A percentile compares a stretch with the other conserved stretches of the same genome.
Conservation (phyloP, 2,797 vertebrate species). For the Parauchenoglanis ngamensis region DNA sequence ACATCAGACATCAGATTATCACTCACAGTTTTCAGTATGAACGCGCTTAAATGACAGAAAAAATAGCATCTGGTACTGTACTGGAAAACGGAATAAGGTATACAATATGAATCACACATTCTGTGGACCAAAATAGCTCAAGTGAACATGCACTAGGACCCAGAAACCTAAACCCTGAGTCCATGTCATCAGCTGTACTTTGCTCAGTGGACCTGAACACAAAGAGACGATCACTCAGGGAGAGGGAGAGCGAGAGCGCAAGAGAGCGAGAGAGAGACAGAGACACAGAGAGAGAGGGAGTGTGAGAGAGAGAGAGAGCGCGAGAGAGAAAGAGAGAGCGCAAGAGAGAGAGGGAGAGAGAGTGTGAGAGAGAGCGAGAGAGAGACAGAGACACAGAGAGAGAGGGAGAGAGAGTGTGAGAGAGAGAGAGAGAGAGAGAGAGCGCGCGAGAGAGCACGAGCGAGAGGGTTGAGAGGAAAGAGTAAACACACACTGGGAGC, state of each 20-base stretch:
- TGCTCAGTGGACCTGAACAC: constrained; percentile 60
- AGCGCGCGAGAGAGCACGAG: not conserved
- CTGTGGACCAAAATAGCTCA: not conserved
- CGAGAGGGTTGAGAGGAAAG: constrained; percentile 46
- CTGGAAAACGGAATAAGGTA: not conserved
- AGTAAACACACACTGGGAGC: constrained; percentile 51
- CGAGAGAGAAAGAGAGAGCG: no score
- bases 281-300: no score
- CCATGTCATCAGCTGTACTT: constrained; percentile 63
- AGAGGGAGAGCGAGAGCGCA: not conserved
- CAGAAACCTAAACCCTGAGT: constrained; percentile 44
- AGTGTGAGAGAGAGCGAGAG: no score
- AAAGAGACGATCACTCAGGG: constrained; percentile 53
- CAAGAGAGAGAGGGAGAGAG: no score
- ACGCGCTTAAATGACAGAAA: not conserved
- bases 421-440: not conserved
- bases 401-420: no score
- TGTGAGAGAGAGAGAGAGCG: no score
- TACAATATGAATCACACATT: not conserved
- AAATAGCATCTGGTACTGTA: not conserved
- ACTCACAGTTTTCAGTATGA: not conserved
- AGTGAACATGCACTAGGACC: constrained; percentile 47
- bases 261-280: no score
- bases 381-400: no score
- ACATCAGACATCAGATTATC: not conserved